A percentile compares a stretch with the other conserved stretches of the same genome.
Evolutionary conservation across 2,888 invertebrate genomes (phyloP).

Genomic region (Chydorus sphaericus): DNA sequence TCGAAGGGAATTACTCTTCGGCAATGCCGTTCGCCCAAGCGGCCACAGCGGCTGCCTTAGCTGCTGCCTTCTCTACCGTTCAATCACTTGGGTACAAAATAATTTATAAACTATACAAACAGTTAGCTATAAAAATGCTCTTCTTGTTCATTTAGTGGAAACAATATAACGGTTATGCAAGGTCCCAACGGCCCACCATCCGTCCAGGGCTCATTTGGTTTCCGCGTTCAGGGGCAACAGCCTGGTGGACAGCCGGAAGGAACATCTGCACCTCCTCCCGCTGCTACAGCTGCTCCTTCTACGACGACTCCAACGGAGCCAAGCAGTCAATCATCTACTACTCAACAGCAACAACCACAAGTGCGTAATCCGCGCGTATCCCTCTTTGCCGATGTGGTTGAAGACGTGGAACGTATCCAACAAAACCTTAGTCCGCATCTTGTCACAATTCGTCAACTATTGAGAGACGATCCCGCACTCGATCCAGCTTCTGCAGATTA

Average conservation of each 20-base stretch:
- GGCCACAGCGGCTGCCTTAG: conserved; percentile 29
- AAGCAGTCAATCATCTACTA: background rate
- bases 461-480: conserved; percentile 43
- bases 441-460: conserved; percentile 43
- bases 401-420: conserved; percentile 38
- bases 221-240: conserved; percentile 1
- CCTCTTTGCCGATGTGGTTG: conserved; percentile 41
- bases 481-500: conserved; percentile 25
- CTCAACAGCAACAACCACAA: conserved; percentile 2
- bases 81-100: conserved; percentile 15
- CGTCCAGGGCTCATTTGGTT: conserved; percentile 8
- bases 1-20: background rate
- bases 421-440: conserved; percentile 48
- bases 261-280: conserved; percentile 8
- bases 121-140: too few relatives aligned
- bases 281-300: conserved; percentile 7
- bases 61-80: conserved; percentile 25
- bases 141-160: background rate
- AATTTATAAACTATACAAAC: background rate
- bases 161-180: background rate
- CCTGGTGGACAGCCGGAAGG: background rate
- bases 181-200: background rate
- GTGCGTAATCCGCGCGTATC: conserved; percentile 31
- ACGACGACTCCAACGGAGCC: background rate
- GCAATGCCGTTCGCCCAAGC: conserved; percentile 23